Base-by-base conservation (phyloP, 2,113 vertebrate genomes). In the Irena cyanogastra region DNA sequence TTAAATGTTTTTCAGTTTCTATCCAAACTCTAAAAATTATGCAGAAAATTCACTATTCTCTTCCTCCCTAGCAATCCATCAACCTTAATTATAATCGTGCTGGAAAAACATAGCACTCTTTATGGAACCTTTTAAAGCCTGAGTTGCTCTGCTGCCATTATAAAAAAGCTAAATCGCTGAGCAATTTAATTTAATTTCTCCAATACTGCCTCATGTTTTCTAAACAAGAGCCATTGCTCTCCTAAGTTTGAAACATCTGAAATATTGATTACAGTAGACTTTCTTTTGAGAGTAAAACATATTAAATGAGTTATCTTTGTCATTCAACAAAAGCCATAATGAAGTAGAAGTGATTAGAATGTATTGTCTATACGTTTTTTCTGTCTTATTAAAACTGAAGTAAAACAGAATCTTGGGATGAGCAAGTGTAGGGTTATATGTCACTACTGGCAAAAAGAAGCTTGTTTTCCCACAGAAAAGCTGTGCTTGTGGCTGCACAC, bases 101-200 rank as follows among this genome's bases (percentile, higher is more conserved):
- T 87, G 41, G 39, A 37, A 86, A 94, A 88, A 47, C 50, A 80
- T 11, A 85, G 30, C 52, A 61, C 52, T 91, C 66, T 83, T 87
- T 68, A 88, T 74, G 90, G 75, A 90, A 65, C 41, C 49, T 92
- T 79, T 94, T 85, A 83, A 97, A 88, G 79, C 78, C 91, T 92
- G 71, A 85, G 69, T 91, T 91, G 60, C 93, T 94, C 88, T 89
- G 70, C 84, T 94, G 57, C 59, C 68, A 82, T 96, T 96, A 87
- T 66, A 92, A 94, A 65, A 89, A 94, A 97, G 70, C 33, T 70
- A 95, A 97, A 96, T 57, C 81, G 20, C 64, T 87, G 50, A 93
- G 66, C 74, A 86, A 97, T 96, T 97, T 95, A 95, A 95, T 97
- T 96, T 94, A 96, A 97, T 96, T 97, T 96, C 65, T 94, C 49